Evolutionary conservation across 2,113 vertebrate genomes (phyloP), one percentile per base, ranked within the genome.

Genomic region (Labrus mixtus): DNA sequence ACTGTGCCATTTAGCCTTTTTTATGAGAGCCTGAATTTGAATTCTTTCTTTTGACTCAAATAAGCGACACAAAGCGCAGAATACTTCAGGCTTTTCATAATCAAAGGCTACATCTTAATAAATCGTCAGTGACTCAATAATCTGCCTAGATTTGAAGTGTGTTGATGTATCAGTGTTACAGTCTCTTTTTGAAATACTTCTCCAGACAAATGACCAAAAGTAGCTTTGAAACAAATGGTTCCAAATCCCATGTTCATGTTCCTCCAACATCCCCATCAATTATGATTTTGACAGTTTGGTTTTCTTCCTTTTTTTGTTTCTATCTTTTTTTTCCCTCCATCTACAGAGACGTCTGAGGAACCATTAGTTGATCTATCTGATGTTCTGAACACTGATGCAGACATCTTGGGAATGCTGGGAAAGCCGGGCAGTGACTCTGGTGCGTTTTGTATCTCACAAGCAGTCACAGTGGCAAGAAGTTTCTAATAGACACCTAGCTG

Each of bases 401-500:
- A 99, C 92, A 96, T 99, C 91, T 96, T 99, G 92, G 97, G 97
- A 89, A 98, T 99, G 85, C 96, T 99, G 90, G 96, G 95, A 87
- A 98, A 98, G 87, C 95, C 96, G 89, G 94, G 95, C 78, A 94
- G 95, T 93, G 96, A 96, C 86, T 95, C 97, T 68, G 97, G 98
- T 99, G 95, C 83, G 94, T 92, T 74, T 69, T 81, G 46, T 72
- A 84, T 86, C 70, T 84, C 73, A 79, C 80, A 83, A 85, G 67
- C 77, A 77, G 81, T 82, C 60, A 85, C 83, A 84, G 68, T 74
- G 46, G 68, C 70, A 76, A 63, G 46, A 85, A 58, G 68, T 43
- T 76, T 61, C 59, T 69, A 61, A 56, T 60, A 74, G 71, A 73
- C 79, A 74, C 77, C 68, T 53, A 56, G 46, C 56, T 17, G 13